Base-by-base conservation (phyloP, 2,888 invertebrate species). In the Drosophila kambysellisi region DNA sequence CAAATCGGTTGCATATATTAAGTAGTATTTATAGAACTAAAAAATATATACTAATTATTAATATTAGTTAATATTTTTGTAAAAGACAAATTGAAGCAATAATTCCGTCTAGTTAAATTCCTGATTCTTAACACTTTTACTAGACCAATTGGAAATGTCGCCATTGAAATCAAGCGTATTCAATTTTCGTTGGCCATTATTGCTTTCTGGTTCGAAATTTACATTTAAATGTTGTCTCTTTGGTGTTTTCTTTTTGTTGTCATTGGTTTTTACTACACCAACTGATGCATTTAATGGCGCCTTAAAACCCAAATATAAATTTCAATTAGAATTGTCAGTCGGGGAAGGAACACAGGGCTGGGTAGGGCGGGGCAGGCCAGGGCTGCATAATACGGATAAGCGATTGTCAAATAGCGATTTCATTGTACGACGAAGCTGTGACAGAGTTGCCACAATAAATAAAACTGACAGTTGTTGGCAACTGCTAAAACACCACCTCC, bases 391-490 rank as follows among this genome's bases (percentile, higher is more conserved):
- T 72, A 72, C 65, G 61, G 64, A 72, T 62, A 65, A 61, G 52
- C 60, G 54, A 48, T 65, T 77, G 48, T 61, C 35, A 41, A 60
- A 58, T 25, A 32, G 30, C 52, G 61, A 63, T 74, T 69, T 66
- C 74, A 74, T 63, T 65, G 17, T 35, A 5, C 29, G 11, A 5
- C 29, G 11, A 56, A 56, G 30, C 8, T 12, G n/a, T 39, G 12
- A 15, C n/a, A 29, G 39, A 56, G 39, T 20, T 46, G 43, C 8
- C 17, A 32, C 54, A 43, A 52, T 80, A 76, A 78, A 82, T 69
- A 61, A 69, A 70, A 56, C 50, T 56, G 62, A 57, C 80, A 69
- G 61, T 67, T 71, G 60, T 15, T 52, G 57, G 64, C 63, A 68
- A 70, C 61, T 33, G 62, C 51, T 59, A 37, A 37, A 54, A 37